Base-by-base conservation (phyloP, 2,888 invertebrate species). In the Ormyrus nitidulus region DNA sequence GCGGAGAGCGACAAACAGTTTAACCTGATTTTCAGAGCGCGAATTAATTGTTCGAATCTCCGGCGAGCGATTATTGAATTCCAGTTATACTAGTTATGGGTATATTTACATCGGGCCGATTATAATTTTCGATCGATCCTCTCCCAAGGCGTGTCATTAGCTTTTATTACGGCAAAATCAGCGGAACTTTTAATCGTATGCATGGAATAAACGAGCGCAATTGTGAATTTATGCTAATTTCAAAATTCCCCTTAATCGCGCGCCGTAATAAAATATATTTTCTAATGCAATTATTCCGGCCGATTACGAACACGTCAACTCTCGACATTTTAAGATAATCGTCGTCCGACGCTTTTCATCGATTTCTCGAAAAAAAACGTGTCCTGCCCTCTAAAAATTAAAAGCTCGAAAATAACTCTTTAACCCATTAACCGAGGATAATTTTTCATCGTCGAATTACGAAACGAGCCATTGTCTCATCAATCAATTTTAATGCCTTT, bases 191-290 rank as follows among this genome's bases (percentile, higher is more conserved):
- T 8, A n/a, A 19, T 71, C 49, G 61, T 61, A 13, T 61, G 61
- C 61, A 61, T 61, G n/a, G 59, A 71, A 71, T 61, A 56, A 56
- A 56, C 51, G 58, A 48, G 56, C 2, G 59, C 61, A 19, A 61
- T 61, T 61, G 59, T 19, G 61, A 51, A 71, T 71, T 48, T 71
- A 71, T 59, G 71, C n/a, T 71, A 59, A 71, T 71, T 59, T 64
- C 46, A 8, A 73, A 73, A 73, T 64, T 53, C 46, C 11, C 46
- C 11, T 19, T 73, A 53, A 64, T 73, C 13, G 46, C 7, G 34
- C 34, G 34, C 72, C 62, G 6, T 64, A 62, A 54, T 73, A 54
- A 46, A 73, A 73, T 64, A 34, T 34, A 62, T 62, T 46, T 13
- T 54, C 51, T 54, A 64, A 54, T 64, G 54, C 54, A 64, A 72